Evolutionary conservation across 2,888 invertebrate species (phyloP).

Genomic region (Monopis laevigella): DNA sequence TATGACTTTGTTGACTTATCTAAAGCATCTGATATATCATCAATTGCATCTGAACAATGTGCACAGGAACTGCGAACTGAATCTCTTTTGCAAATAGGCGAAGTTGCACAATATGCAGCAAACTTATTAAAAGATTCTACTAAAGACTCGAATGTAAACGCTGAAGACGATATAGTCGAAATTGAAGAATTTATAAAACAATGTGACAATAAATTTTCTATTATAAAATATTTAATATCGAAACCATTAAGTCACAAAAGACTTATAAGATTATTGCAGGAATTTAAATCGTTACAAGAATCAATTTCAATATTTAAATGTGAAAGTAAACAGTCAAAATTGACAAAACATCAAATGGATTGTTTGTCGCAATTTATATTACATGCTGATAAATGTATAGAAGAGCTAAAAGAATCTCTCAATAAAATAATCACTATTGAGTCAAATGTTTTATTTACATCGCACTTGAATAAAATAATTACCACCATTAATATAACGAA

Average conservation of each 20-base stretch:
- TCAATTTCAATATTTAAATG: slow-evolving; percentile 34
- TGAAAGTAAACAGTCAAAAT: slow-evolving; percentile 25
- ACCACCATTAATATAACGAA: slow-evolving; percentile 18
- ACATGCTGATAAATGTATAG: slow-evolving; percentile 34
- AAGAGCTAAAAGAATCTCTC: slow-evolving; percentile 31
- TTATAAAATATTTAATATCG: slow-evolving; percentile 35
- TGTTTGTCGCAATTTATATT: slow-evolving; percentile 31
- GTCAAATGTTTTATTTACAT: slow-evolving; percentile 31
- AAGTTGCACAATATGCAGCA: slow-evolving; percentile 36
- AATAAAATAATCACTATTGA: slow-evolving; percentile 35
- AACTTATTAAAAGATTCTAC: slow-evolving; percentile 34
- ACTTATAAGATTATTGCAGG: slow-evolving; percentile 44
- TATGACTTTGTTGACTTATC: slow-evolving; percentile 45
- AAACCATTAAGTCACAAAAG: slow-evolving; percentile 40
- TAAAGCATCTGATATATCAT: slow-evolving; percentile 34
- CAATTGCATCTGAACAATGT: slow-evolving; percentile 29
- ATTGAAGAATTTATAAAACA: slow-evolving; percentile 41
- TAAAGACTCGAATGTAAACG: slow-evolving; percentile 24
- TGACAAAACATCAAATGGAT: slow-evolving; percentile 30
- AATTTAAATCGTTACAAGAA: slow-evolving; percentile 34
- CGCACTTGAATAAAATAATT: slow-evolving; percentile 30
- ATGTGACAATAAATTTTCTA: slow-evolving; percentile 40
- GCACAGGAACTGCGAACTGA: slow-evolving; percentile 37
- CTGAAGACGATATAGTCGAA: slow-evolving; percentile 33
- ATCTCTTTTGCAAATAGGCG: slow-evolving; percentile 34